These are phyloP conservation scores for Myiopsitta monachus DNA, from an alignment of 2,113 vertebrate genomes.

Conservation along the genomic window DNA sequence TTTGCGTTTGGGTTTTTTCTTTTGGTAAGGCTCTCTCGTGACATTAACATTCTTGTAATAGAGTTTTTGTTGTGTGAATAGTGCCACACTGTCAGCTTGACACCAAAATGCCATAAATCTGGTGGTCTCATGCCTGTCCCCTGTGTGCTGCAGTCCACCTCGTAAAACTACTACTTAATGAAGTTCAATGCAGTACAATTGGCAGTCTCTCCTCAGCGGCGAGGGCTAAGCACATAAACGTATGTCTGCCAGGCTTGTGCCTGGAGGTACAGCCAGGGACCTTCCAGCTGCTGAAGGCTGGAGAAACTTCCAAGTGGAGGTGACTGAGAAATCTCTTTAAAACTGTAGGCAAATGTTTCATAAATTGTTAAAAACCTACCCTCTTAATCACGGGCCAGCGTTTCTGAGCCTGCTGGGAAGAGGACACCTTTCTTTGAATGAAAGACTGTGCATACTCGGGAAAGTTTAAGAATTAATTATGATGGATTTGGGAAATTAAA, in stretches of 20 bases:
- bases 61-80: neutral
- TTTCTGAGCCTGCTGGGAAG: neutral
- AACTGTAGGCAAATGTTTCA: neutral
- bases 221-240: neutral
- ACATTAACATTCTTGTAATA: neutral
- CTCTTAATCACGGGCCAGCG: accelerated
- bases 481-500: conserved; percentile 3
- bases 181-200: conserved; percentile 14
- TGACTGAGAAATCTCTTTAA: neutral
- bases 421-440: neutral
- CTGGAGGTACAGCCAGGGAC: neutral
- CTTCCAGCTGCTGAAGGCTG: neutral
- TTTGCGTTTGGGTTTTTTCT: neutral
- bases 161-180: conserved; percentile 56
- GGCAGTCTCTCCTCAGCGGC: neutral
- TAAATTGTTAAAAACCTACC: neutral
- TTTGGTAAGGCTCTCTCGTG: accelerated
- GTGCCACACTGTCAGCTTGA: neutral
- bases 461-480: conserved; percentile 12
- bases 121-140: conserved; percentile 31
- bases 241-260: neutral
- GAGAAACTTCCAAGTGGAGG: neutral
- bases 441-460: neutral
- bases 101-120: neutral
- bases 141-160: conserved; percentile 26